phyloP scores from a whole-genome alignment of 1,140 invertebrate genomes.

The Leptinotarsa defecta region DNA sequence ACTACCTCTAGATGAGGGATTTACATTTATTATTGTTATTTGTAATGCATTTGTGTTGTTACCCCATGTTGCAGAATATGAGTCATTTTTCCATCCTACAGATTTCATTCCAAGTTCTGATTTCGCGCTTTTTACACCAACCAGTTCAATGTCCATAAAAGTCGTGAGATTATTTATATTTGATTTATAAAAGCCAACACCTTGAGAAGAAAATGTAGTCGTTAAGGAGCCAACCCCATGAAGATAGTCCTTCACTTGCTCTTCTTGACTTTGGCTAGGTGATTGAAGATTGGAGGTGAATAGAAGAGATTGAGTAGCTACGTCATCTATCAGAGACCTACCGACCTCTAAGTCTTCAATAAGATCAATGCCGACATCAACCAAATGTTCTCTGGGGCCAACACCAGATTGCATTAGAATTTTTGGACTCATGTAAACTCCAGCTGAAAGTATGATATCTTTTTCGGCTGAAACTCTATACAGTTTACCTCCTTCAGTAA shows the following conservation, averaged over 20 bases:
- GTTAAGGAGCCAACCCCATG: constrained; percentile 35
- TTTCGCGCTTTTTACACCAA: constrained; percentile 10
- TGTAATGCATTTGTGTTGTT: constrained; percentile 61
- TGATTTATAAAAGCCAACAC: constrained; percentile 35
- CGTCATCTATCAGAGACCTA: constrained; percentile 76
- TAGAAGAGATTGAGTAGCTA: constrained; percentile 57
- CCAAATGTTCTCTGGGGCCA: constrained; percentile 60
- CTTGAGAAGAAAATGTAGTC: constrained; percentile 27
- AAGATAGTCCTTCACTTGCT: constrained; percentile 17
- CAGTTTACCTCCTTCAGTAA: constrained; percentile 53
- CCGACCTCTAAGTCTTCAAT: constrained; percentile 66
- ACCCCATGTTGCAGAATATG: constrained; percentile 23
- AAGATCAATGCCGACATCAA: constrained; percentile 54
- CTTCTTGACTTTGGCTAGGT: neutral
- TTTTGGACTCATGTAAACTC: constrained; percentile 57
- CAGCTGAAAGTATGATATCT: constrained; percentile 66
- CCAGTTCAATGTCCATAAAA: constrained; percentile 36
- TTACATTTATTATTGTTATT: constrained; percentile 52
- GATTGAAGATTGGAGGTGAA: constrained; percentile 59
- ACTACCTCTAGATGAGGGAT: constrained; percentile 79
- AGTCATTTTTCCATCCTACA: constrained; percentile 13
- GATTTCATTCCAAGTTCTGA: constrained; percentile 20
- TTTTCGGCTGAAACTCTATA: constrained; percentile 55
- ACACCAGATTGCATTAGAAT: constrained; percentile 66
- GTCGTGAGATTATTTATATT: constrained; percentile 25